Evolutionary conservation across 2,113 vertebrate species (phyloP).

Genomic region (Orcinus orca): DNA sequence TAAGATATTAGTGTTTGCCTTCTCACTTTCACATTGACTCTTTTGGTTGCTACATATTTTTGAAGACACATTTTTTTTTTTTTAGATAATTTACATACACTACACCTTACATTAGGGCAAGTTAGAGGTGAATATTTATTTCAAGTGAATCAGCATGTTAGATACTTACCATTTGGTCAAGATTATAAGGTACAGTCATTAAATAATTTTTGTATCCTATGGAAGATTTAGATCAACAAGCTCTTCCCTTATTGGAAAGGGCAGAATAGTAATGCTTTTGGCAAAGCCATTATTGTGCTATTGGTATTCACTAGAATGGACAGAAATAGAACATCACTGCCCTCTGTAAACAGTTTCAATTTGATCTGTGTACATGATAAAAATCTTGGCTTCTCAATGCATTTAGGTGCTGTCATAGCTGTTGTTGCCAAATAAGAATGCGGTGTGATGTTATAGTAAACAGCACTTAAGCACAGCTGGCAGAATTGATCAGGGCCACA

Average conservation of each 20-base stretch:
- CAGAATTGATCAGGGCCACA: constrained; percentile 93
- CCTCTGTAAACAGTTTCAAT: constrained; percentile 84
- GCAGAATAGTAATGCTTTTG: constrained; percentile 81
- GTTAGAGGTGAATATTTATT: background rate
- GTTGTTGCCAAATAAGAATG: constrained; percentile 88
- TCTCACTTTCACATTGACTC: background rate
- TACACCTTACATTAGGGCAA: background rate
- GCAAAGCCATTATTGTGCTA: constrained; percentile 78
- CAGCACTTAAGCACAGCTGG: constrained; percentile 95
- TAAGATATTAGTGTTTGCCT: background rate
- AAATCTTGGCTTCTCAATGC: constrained; percentile 85
- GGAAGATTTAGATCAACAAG: constrained; percentile 81
- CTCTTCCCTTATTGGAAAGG: constrained; percentile 82
- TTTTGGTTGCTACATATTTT: background rate
- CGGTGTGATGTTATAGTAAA: constrained; percentile 93
- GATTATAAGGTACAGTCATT: constrained; percentile 62
- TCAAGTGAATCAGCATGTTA: constrained; percentile 47
- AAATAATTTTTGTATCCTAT: constrained; percentile 78
- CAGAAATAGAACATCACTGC: constrained; percentile 85
- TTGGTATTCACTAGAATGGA: constrained; percentile 84
- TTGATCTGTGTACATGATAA: constrained; percentile 85
- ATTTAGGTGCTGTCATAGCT: constrained; percentile 87
- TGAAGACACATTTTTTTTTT: background rate
- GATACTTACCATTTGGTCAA: constrained; percentile 28
- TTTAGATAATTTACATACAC: background rate